phyloP scores from a whole-genome alignment of 2,113 vertebrate genomes.

The Sylvietta virens region DNA sequence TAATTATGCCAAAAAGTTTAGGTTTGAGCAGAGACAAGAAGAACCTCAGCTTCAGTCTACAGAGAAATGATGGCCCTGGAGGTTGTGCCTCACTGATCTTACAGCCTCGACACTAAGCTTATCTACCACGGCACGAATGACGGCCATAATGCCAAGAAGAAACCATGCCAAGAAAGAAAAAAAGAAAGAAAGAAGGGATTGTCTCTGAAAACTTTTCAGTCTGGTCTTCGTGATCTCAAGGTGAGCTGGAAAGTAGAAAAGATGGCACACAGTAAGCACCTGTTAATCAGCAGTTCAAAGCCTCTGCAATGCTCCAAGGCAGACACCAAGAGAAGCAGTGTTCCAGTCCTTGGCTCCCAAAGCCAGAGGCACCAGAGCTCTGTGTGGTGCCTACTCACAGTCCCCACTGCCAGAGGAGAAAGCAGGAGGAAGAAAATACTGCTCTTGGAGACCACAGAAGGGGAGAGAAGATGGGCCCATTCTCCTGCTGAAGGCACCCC shows the following conservation, averaged over 20 bases:
- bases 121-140: neutral
- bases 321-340: neutral
- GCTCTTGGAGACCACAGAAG: neutral
- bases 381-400: neutral
- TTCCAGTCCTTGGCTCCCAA: neutral
- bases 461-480: neutral
- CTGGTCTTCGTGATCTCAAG: neutral
- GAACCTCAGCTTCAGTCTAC: neutral
- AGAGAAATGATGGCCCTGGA: neutral
- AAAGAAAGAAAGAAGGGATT: too few relatives aligned
- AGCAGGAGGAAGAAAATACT: neutral
- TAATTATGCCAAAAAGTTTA: neutral
- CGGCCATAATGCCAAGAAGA: neutral
- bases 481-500: neutral
- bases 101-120: neutral
- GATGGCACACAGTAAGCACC: neutral
- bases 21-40: neutral
- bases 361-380: neutral
- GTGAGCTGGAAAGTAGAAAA: neutral
- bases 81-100: rapidly evolving
- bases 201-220: neutral
- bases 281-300: neutral
- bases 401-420: neutral
- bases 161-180: neutral
- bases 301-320: neutral